Evolutionary conservation across 1,140 invertebrate species (phyloP).

Genomic region (Bombus soroeensis): DNA sequence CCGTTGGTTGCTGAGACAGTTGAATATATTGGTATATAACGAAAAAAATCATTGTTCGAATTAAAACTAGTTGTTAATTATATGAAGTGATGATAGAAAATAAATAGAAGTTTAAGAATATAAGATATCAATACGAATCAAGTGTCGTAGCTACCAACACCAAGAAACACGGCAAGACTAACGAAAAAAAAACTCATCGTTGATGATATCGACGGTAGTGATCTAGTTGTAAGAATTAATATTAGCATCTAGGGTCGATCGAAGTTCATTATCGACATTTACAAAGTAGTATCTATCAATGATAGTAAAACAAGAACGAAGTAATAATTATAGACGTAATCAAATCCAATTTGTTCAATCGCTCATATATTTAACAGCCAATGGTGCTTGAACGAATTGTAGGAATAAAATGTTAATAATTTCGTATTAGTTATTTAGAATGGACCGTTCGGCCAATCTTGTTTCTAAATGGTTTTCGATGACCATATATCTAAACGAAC

Average conservation of each 20-base stretch:
- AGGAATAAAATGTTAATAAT: conserved; percentile 53
- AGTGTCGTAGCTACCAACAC: conserved; percentile 62
- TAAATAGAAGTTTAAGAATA: conserved; percentile 63
- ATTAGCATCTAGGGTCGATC: conserved; percentile 64
- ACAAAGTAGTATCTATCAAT: conserved; percentile 61
- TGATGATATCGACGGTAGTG: conserved; percentile 65
- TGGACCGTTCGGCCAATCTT: conserved; percentile 50
- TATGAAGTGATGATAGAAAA: conserved; percentile 66
- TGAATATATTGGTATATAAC: conserved; percentile 65
- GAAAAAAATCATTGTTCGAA: conserved; percentile 63
- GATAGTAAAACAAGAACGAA: conserved; percentile 50
- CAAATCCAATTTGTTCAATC: conserved; percentile 63
- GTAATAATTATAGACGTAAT: conserved; percentile 65
- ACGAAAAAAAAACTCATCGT: conserved; percentile 60
- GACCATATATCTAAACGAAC: conserved; percentile 51
- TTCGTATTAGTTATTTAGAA: conserved; percentile 58
- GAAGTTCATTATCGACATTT: conserved; percentile 60
- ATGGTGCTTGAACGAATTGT: conserved; percentile 67
- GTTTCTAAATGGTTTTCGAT: conserved; percentile 47
- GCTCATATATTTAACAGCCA: conserved; percentile 55
- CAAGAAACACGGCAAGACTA: conserved; percentile 52
- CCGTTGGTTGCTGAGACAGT: conserved; percentile 65
- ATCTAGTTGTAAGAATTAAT: conserved; percentile 69
- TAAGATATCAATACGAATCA: conserved; percentile 56
- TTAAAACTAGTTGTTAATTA: conserved; percentile 70